Evolutionary conservation across 2,797 vertebrate genomes (phyloP).

Genomic region (Thunnus albacares): DNA sequence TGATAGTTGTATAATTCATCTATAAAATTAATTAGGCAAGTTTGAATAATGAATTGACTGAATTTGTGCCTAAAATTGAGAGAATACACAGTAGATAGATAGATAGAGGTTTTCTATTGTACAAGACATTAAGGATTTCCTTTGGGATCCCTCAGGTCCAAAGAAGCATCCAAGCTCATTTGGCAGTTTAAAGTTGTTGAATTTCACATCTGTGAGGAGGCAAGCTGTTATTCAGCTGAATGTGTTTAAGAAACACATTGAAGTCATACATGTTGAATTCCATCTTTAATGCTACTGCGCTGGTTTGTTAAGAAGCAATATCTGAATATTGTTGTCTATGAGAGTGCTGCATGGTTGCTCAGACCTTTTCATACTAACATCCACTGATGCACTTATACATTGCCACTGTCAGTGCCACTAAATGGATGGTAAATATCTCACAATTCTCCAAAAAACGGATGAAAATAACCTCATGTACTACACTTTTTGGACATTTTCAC

Average conservation of each 20-base stretch:
- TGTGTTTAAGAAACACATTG: background rate
- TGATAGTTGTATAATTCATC: background rate
- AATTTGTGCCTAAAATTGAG: background rate
- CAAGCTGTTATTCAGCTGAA: background rate
- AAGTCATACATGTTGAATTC: background rate
- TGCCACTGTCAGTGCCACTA: background rate
- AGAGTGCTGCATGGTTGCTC: background rate
- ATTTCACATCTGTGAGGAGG: slow-evolving; percentile 29
- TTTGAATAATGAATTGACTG: background rate
- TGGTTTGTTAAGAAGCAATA: background rate
- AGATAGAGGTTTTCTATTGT: background rate
- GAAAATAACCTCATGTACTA: background rate
- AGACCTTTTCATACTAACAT: background rate
- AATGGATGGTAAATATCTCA: background rate
- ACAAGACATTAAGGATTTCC: background rate
- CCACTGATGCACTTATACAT: background rate
- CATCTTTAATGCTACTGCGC: background rate
- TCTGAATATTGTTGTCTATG: slow-evolving; percentile 1
- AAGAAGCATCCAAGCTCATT: background rate
- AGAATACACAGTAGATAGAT: background rate
- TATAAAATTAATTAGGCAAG: background rate
- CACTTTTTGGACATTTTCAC: background rate
- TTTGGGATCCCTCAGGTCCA: background rate
- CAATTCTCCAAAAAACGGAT: background rate
- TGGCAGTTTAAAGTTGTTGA: slow-evolving; percentile 27